Percentiles rank a stretch among this genome's conserved stretches.
phyloP scores from a whole-genome alignment of 2,797 vertebrate species.

The Phrynocephalus guinanensis region DNA sequence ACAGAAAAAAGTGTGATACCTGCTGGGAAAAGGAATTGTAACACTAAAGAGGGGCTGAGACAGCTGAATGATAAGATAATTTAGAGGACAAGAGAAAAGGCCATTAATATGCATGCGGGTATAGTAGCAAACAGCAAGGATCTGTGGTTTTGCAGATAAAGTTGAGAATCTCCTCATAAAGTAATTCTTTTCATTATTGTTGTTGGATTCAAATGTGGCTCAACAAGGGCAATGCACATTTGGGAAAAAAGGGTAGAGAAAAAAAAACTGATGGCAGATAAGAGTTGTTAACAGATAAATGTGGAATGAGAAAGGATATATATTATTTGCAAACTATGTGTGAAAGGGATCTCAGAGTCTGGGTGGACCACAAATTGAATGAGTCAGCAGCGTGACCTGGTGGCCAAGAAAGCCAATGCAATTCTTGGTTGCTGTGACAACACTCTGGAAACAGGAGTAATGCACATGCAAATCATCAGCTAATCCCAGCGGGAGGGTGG shows the following conservation, averaged over 20 bases:
- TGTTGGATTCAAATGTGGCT: constrained; percentile 55
- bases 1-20: constrained; percentile 69
- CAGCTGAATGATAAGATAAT: constrained; percentile 80
- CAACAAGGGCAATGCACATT: constrained; percentile 50
- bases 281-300: constrained; percentile 53
- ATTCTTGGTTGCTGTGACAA: no score
- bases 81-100: constrained; percentile 72
- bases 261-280: constrained; percentile 54
- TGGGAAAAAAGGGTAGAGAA: constrained; percentile 45
- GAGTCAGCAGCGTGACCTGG: no score
- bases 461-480: no score
- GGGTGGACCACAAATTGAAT: no score
- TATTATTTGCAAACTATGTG: no score
- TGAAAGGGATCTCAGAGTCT: no score
- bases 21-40: constrained; percentile 73
- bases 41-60: constrained; percentile 68
- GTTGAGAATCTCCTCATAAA: constrained; percentile 39
- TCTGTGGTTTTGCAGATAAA: constrained; percentile 50
- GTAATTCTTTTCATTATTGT: constrained; percentile 44
- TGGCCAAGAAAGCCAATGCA: no score
- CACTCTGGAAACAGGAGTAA: no score
- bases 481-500: no score
- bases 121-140: constrained; percentile 70
- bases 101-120: constrained; percentile 67
- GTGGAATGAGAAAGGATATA: not conserved